Percentiles rank a stretch among this genome's conserved stretches.
Conservation (phyloP, 2,797 vertebrate species). For the Gambusia yucatana region DNA sequence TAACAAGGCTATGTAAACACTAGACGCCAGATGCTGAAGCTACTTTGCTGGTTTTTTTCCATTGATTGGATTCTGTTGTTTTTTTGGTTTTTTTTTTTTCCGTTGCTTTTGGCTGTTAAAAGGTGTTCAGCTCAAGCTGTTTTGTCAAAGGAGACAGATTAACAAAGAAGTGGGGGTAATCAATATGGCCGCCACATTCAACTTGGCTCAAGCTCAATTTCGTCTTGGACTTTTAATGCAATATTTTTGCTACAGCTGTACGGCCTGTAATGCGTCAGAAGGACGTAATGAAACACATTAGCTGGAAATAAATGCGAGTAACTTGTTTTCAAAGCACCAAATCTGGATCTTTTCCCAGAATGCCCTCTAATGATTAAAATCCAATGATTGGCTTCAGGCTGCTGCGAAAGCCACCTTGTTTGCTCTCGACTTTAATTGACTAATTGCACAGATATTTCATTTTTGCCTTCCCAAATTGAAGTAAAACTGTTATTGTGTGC, state of each 20-base stretch:
- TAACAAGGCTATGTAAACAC: neutral
- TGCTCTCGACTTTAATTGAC: constrained; percentile 59
- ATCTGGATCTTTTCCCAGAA: constrained; percentile 57
- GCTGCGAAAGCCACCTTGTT: constrained; percentile 55
- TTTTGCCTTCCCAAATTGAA: constrained; percentile 32
- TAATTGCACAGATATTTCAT: constrained; percentile 65
- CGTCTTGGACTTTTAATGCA: neutral
- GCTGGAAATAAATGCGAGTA: neutral
- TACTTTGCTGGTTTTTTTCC: neutral
- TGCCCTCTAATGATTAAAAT: constrained; percentile 54
- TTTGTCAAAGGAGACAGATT: constrained; percentile 12
- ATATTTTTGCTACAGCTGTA: neutral
- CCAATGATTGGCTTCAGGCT: constrained; percentile 43
- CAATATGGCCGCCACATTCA: neutral
- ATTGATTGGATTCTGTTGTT: neutral
- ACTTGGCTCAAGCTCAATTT: neutral
- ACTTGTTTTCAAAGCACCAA: constrained; percentile 15
- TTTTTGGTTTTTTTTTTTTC: neutral
- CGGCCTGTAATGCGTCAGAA: neutral
- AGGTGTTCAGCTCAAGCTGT: neutral
- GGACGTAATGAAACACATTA: constrained; percentile 4
- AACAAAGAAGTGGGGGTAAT: neutral
- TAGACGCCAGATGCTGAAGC: neutral
- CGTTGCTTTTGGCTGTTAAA: neutral
- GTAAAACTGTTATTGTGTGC: constrained; percentile 52